Evolutionary conservation across 2,113 vertebrate species (phyloP), one percentile per base, ranked within the genome.

Genomic region (Misgurnus anguillicaudatus): DNA sequence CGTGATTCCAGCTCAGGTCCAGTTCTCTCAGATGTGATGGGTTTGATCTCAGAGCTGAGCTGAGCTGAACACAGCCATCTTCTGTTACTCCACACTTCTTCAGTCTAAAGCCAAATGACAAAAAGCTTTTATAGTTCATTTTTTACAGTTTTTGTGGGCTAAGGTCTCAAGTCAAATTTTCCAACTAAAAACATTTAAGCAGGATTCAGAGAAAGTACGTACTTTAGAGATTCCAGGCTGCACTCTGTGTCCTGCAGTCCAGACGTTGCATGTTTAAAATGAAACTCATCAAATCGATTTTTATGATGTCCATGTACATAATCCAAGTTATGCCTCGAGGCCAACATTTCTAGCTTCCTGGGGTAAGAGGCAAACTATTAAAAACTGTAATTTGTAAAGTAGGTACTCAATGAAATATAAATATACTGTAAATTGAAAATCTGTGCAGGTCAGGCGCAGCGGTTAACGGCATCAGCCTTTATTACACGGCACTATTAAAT

Each of bases 11-110:
- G 58, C 67, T 79, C 31, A 79, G 67, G 45, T 63, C 45, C 10
- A 79, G 77, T 48, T 53, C 77, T 62, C 3, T 71, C 31, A 79
- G 67, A 21, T 79, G 57, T 4, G 60, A 63, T 16, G 24, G 61
- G 42, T 71, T 51, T 31, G 10, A 79, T 31, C 68, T 71, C 47
- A 79, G 36, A 51, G 61, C 68, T 42, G 9, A 36, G 39, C 31
- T 63, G n/a, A 79, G 78, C 17, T 19, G 41, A 17, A 2, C 13
- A 65, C 78, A 79, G 1, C 68, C 60, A 3, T 4, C 60, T n/a
- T 53, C 58, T 42, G 58, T 79, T 42, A 73, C 3, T 2, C 60
- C 24, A 57, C 47, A 55, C 14, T 57, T 42, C 13, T 63, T 42
- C 60, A 79, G 2, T 2, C 68, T 79, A 41, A 8, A 45, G 19